Percentiles rank a stretch among this genome's conserved stretches.
Conservation (phyloP, 1,140 invertebrate genomes). For the Listronotus oregonensis region DNA sequence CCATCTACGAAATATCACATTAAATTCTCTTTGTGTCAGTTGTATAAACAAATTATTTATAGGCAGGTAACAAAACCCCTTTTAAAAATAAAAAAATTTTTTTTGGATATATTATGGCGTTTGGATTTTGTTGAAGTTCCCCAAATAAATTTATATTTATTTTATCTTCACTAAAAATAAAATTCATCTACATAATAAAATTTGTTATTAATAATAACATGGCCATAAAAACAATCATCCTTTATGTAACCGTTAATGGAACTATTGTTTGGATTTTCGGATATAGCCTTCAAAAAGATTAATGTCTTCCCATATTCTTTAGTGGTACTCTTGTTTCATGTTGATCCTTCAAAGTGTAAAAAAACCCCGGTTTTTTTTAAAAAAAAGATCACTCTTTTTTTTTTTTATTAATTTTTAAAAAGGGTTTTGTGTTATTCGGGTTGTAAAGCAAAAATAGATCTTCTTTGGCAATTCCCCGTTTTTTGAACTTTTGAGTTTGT, state of each 20-base stretch:
- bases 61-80: too few species aligned
- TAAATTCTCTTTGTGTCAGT: background rate
- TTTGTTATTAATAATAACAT: constrained; percentile 20
- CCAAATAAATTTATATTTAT: too few species aligned
- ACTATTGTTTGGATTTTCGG: constrained; percentile 16
- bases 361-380: background rate
- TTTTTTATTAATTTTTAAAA: constrained; percentile 7
- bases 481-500: background rate
- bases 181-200: constrained; percentile 34
- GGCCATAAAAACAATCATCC: constrained; percentile 35
- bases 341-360: background rate
- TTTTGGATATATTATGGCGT: too few species aligned
- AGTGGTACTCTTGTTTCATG: background rate
- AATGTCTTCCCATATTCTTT: background rate
- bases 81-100: background rate
- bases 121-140: too few species aligned
- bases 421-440: constrained; percentile 12
- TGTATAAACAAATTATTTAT: too few species aligned
- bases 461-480: background rate
- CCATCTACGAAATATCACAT: background rate
- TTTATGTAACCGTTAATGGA: constrained; percentile 36
- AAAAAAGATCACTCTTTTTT: constrained; percentile 18
- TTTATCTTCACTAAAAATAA: too few species aligned
- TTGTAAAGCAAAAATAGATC: constrained; percentile 6
- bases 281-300: constrained; percentile 21